Evolutionary conservation across 2,113 vertebrate species (phyloP), one percentile per base, ranked within the genome.

Genomic region (Macquaria ambigua): DNA sequence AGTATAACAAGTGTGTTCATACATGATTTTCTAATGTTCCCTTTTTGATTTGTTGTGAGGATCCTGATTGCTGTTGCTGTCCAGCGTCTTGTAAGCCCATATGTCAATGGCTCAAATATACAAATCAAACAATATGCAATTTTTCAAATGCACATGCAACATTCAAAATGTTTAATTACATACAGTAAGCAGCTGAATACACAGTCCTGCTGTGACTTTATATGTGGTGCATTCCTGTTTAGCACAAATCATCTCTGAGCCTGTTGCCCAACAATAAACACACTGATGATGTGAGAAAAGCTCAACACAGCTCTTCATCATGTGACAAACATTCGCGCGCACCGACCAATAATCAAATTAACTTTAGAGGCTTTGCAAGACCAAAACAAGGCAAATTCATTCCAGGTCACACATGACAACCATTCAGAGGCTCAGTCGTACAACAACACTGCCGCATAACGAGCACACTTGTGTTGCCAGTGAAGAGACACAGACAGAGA

Each of bases 291-390:
- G 23, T 56, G 16, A 28, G 23, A 75, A 28, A 70, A 63, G 77
- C 53, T 77, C 31, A 41, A 61, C 74, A 70, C 70, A 43, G 25
- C 37, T 68, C 59, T 11, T 50, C 15, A 64, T 77, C 56, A 82
- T n/a, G 64, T 61, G 66, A 77, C 28, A 58, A 28, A 58, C 12
- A 25, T 79, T 39, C 63, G 71, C 15, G 0, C 59, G n/a, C 14
- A 20, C 4, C 3, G 3, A 18, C 52, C 21, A 11, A 8, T 69
- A 69, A 80, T 71, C n/a, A 52, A 58, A 59, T 69, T 0, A 71
- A 77, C 52, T 20, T 39, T 0, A 16, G 8, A 63, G 7, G 41
- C 71, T 62, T 48, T 53, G 41, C 39, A 72, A 77, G 39, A 50
- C 18, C 16, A 53, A 67, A 41, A 52, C n/a, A 31, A 67, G 25